phyloP scores from a whole-genome alignment of 1,140 invertebrate species.

The Stegodyphus mimosarum region DNA sequence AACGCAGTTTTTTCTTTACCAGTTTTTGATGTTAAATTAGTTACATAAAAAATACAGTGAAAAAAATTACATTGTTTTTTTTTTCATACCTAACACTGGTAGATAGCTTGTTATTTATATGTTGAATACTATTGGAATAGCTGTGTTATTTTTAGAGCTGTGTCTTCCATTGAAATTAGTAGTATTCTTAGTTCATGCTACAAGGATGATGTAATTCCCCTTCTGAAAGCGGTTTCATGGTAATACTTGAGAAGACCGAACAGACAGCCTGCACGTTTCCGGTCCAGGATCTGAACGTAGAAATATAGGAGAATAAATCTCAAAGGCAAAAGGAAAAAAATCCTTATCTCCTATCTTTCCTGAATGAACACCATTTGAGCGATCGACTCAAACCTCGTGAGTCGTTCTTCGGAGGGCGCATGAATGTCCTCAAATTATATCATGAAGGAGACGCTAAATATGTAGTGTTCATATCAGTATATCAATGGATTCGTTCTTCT shows the following conservation, averaged over 20 bases:
- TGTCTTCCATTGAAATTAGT: conserved; percentile 11
- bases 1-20: too few relatives aligned
- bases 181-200: not conserved
- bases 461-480: conserved; percentile 45
- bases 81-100: too few relatives aligned
- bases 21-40: not conserved
- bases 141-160: conserved; percentile 1
- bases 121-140: not conserved
- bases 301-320: conserved; percentile 1
- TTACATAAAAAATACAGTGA: too few relatives aligned
- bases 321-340: not conserved
- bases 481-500: conserved; percentile 23
- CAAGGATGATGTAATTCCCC: not conserved
- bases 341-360: not conserved
- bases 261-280: not conserved
- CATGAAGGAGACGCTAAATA: conserved; percentile 26
- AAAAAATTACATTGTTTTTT: too few relatives aligned
- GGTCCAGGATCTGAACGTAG: not conserved
- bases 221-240: not conserved
- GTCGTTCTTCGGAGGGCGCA: conserved; percentile 10
- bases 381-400: not conserved
- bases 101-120: not conserved
- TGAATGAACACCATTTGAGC: not conserved
- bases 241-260: not conserved
- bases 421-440: conserved; percentile 8